A percentile compares a stretch with the other conserved stretches of the same genome.
These are phyloP conservation scores for Noctua pronuba DNA, from an alignment of 2,888 invertebrate species.

Conservation along the genomic window DNA sequence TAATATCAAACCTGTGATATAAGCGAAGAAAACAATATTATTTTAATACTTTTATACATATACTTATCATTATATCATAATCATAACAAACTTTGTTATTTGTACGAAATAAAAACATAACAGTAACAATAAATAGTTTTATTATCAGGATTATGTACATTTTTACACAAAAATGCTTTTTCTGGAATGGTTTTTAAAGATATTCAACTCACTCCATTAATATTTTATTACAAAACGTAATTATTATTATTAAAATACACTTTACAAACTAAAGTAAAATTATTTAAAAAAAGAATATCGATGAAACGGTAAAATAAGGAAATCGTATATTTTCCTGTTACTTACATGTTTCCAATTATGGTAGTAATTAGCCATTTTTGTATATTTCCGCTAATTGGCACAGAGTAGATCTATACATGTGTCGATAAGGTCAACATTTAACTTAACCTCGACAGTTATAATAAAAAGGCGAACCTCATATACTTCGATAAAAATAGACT, in stretches of 20 bases:
- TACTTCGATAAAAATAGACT: background rate
- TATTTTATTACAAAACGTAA: background rate
- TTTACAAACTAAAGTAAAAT: conserved; percentile 21
- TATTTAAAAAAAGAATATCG: background rate
- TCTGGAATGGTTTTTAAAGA: conserved; percentile 43
- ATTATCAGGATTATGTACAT: conserved; percentile 60
- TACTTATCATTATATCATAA: conserved; percentile 4
- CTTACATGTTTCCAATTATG: conserved; percentile 24
- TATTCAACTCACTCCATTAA: conserved; percentile 2
- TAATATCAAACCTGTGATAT: conserved; percentile 60
- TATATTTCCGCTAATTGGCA: conserved; percentile 17
- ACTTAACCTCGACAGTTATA: conserved; percentile 10
- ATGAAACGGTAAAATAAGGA: background rate
- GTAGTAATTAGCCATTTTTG: conserved; percentile 24
- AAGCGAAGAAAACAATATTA: conserved; percentile 36
- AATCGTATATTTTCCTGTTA: conserved; percentile 27
- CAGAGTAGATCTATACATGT: background rate
- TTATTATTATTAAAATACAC: conserved; percentile 10
- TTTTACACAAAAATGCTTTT: conserved; percentile 50
- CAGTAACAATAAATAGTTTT: conserved; percentile 62
- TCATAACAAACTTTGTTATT: conserved; percentile 32
- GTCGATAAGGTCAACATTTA: conserved; percentile 13
- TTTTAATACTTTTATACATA: conserved; percentile 13
- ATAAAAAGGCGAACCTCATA: background rate
- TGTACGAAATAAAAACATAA: conserved; percentile 52